Evolutionary conservation across 2,113 vertebrate species (phyloP), one percentile per base, ranked within the genome.

Genomic region (Phasianus colchicus): DNA sequence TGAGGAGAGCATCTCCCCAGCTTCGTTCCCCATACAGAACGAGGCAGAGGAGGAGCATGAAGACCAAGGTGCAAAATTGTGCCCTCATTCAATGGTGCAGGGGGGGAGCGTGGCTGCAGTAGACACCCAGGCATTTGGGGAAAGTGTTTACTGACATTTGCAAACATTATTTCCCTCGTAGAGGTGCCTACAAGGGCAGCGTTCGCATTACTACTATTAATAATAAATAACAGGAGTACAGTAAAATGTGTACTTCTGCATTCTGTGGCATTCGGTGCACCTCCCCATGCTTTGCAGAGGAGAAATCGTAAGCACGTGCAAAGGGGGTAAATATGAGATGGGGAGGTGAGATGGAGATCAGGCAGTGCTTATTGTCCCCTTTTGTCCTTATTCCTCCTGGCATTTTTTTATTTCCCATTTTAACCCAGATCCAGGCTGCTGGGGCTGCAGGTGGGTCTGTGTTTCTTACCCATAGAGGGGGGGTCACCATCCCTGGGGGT

Each of bases 121-220:
- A 24, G 40, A 4, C 0, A 7, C 79, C 54, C 48, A 40, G 42
- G 76, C 2, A 1, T 58, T 74, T 63, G 17, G 50, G 63, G 36
- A 67, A 83, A 11, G 64, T 63, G 71, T 70, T 94, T 78, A 20
- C 38, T 91, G 89, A 75, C 83, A 79, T 86, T 72, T 58, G 7
- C 58, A 93, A 86, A 94, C 60, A 48, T 34, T 52, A 0, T 91
- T 96, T 93, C 54, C 88, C 54, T 91, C 82, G 2, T 18, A 52
- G 95, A 96, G 90, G 91, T 96, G 86, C 88, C 88, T 90, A 2
- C 88, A 95, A 96, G 96, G 95, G 93, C 94, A 96, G 86, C 92
- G 90, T 88, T 88, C 95, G 70, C 84, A 32, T 73, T 78, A 34
- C 79, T 85, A 15, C 95, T 88, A 95, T 96, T 93, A 96, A 96